Evolutionary conservation across 1,140 invertebrate species (phyloP).

Genomic region (Calosoma granatense): DNA sequence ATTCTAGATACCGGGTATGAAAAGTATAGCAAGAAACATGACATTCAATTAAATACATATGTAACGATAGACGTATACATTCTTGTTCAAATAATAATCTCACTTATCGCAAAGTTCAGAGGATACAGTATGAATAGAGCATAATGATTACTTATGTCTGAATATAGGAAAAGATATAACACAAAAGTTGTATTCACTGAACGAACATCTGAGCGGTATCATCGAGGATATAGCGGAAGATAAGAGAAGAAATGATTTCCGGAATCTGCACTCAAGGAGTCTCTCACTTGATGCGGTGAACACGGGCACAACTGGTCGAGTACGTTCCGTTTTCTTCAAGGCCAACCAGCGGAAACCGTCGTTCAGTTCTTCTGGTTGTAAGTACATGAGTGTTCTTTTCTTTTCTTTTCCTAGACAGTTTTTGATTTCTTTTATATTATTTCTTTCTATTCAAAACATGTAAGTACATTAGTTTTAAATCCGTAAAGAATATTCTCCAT

Average conservation of each 20-base stretch:
- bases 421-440: background rate
- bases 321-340: slow-evolving; percentile 57
- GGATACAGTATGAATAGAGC: too few relatives aligned
- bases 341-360: slow-evolving; percentile 26
- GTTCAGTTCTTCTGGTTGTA: slow-evolving; percentile 19
- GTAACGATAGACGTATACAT: too few relatives aligned
- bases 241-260: slow-evolving; percentile 33
- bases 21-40: too few relatives aligned
- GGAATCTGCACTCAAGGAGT: slow-evolving; percentile 47
- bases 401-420: background rate
- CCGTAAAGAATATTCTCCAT: too few relatives aligned
- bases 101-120: too few relatives aligned
- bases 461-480: slow-evolving; percentile 21
- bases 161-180: slow-evolving; percentile 69
- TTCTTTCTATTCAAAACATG: slow-evolving; percentile 13
- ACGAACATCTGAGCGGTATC: slow-evolving; percentile 53
- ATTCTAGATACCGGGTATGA: too few relatives aligned
- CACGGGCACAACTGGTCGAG: slow-evolving; percentile 58
- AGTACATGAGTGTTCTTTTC: background rate
- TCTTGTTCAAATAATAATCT: too few relatives aligned
- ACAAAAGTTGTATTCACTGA: slow-evolving; percentile 71
- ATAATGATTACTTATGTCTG: slow-evolving; percentile 14
- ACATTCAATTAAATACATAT: too few relatives aligned
- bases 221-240: slow-evolving; percentile 33
- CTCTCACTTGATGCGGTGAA: slow-evolving; percentile 70